Base-by-base conservation (phyloP, 2,113 vertebrate species). In the Hemiprocne comata region DNA sequence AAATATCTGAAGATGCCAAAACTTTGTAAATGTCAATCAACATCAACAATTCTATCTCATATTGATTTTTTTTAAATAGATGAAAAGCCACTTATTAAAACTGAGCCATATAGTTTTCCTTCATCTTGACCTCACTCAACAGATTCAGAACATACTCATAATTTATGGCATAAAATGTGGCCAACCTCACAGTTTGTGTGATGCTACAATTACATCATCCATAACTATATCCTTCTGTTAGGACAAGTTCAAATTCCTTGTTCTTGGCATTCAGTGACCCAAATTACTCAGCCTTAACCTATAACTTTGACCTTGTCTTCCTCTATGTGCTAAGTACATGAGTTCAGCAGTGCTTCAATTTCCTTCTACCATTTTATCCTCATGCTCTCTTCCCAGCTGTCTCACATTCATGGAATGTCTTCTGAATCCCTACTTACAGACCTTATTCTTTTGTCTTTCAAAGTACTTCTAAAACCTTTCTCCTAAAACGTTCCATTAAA, bases 241-340 rank as follows among this genome's bases (percentile, higher is more conserved):
- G 38, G 80, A 94, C 91, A 91, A 95, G 93, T 94, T 95, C 96
- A 96, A 67, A 89, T 82, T 95, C 77, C 65, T 85, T 94, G 58
- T 91, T 94, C 89, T 93, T 96, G 93, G 84, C 94, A 89, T 82
- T 34, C 40, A 69, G 24, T 84, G 91, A 94, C 93, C 94, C 87
- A 79, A 65, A 96, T 97, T 95, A 97, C 93, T 96, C 91, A 97
- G 91, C 53, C 48, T 93, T 94, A 93, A 95, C 93, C 95, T 89
- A 14, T 53, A 91, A 89, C 83, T 71, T 94, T 85, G 70, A 78
- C 66, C 80, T 91, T 82, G 62, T 78, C 86, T 69, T 78, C 44
- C 69, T 87, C 69, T 65, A 10, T 87, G 91, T 46, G 40, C 74
- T 82, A 84, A 89, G 84, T 70, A 91, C 84, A 61, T 85, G 53